Evolutionary conservation across 2,888 invertebrate genomes (phyloP), one percentile per base, ranked within the genome.

Genomic region (Aricia artaxerxes): DNA sequence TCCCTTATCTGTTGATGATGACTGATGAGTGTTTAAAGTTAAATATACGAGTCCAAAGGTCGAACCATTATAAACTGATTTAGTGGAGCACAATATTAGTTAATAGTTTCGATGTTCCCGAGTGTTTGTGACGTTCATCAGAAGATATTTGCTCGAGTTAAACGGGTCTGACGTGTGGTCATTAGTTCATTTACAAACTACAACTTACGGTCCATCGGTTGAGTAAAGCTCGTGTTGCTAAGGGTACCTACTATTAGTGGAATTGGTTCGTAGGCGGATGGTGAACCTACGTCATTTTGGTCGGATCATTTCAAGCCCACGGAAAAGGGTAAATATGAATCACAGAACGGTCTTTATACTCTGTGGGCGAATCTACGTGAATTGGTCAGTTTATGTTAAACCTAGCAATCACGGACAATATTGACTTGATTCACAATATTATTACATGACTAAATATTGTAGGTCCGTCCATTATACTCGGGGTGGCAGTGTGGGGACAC

Each of bases 151-250:
- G 24, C 16, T 76, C 35, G 35, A 76, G 76, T 76, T 76, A 76
- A 57, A 31, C 31, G 76, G 76, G 57, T 53, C 57, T 57, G 76
- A 76, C 76, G 57, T 57, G 57, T 76, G 57, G 76, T 76, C 53
- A 76, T 35, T 76, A 53, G 76, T 76, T 76, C 11, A 76, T 76
- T 76, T 31, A 31, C 7, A 76, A 57, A 76, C 76, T 9, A 31
- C n/a, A 53, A 75, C 49, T 49, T 57, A 57, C 35, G 69, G 69
- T 35, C 13, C 35, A 6, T 69, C 35, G 69, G 69, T 31, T 64
- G 7, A 61, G 64, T 69, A 69, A 69, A 69, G 35, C 35, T 69
- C 35, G 35, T 4, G 69, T 69, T 35, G 35, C 13, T 35, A 35
- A 69, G 35, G 69, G 69, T 35, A n/a, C n/a, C n/a, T n/a, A 31